phyloP scores from a whole-genome alignment of 2,797 vertebrate genomes.

The Enteromius thamalakanensis region DNA sequence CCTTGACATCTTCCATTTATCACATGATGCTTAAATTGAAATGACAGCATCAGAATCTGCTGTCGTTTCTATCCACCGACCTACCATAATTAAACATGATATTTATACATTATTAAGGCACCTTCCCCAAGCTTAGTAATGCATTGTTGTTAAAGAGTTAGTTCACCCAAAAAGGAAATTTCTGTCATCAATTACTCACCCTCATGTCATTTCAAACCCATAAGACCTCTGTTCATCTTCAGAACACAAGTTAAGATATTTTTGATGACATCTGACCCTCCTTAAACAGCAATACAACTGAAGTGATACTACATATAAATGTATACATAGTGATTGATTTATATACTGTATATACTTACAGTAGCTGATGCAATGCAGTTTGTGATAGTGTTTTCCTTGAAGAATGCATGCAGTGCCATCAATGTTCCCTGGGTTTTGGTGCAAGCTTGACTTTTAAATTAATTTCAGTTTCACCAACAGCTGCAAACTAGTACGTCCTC shows the following conservation, averaged over 20 bases:
- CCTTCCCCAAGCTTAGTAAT: neutral
- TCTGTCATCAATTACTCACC: no score
- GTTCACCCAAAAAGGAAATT: no score
- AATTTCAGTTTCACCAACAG: constrained; percentile 36
- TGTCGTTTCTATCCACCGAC: neutral
- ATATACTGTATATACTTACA: neutral
- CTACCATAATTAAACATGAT: neutral
- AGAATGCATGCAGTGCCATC: neutral
- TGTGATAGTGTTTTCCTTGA: neutral
- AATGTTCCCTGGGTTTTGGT: neutral
- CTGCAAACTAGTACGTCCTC: constrained; percentile 45
- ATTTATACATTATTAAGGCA: neutral
- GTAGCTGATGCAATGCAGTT: neutral
- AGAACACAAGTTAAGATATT: no score
- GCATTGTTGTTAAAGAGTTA: neutral
- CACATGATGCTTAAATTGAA: constrained; percentile 23
- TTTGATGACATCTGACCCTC: no score
- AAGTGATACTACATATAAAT: no score
- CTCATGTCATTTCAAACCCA: no score
- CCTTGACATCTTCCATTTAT: constrained; percentile 43
- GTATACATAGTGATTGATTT: no score
- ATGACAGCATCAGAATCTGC: constrained; percentile 1
- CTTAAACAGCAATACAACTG: no score
- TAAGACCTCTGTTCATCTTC: no score
- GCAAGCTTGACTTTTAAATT: neutral